Conservation (phyloP, 2,888 invertebrate species). For the Leptopilina drosophilae region DNA sequence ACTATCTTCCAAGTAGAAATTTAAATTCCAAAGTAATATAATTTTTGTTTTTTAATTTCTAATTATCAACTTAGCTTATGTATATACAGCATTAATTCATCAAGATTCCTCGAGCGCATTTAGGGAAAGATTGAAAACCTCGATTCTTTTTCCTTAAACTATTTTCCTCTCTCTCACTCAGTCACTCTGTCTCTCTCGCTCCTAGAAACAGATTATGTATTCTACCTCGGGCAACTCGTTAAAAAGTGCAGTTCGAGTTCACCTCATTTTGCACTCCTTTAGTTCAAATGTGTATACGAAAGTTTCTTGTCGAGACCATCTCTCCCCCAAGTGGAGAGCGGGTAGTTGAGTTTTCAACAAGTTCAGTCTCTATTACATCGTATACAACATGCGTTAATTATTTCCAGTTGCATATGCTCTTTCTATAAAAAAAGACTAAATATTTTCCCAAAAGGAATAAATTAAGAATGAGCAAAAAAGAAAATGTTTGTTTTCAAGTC, state of each 20-base stretch:
- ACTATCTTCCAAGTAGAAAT: too few species aligned
- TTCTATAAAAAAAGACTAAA: background rate
- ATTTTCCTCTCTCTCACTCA: background rate
- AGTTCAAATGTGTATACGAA: conserved; percentile 41
- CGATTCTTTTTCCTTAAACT: conserved; percentile 22
- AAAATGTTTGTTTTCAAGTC: background rate
- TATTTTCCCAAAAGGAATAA: background rate
- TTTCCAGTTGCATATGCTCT: background rate
- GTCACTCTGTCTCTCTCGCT: too few species aligned
- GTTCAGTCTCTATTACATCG: conserved; percentile 7
- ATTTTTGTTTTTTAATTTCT: background rate
- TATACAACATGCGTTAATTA: conserved; percentile 28
- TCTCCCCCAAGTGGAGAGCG: conserved; percentile 1
- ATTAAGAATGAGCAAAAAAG: background rate
- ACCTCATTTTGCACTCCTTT: conserved; percentile 63
- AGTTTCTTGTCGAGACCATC: conserved; percentile 35
- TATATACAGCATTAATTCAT: background rate
- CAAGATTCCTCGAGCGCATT: background rate
- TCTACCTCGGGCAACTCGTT: conserved; percentile 58
- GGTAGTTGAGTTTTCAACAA: conserved; percentile 22
- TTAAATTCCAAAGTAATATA: too few species aligned
- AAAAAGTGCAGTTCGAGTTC: conserved; percentile 64
- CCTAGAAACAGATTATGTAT: conserved; percentile 13
- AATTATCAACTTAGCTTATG: background rate
- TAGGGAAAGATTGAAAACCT: conserved; percentile 28